phyloP scores from a whole-genome alignment of 1,140 invertebrate genomes.

The Bombus waltoni region DNA sequence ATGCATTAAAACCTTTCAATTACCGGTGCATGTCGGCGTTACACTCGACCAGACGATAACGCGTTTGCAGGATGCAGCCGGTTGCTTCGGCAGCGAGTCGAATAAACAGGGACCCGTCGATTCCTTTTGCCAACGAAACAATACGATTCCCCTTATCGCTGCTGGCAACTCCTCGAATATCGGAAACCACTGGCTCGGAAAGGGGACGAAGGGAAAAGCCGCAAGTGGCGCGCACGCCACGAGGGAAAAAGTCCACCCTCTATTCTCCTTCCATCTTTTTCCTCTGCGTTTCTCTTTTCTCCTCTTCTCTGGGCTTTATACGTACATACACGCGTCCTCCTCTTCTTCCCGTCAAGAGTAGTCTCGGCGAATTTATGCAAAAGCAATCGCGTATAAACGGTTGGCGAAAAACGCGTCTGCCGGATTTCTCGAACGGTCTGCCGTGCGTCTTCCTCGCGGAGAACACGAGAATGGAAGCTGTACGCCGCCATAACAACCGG shows the following conservation, averaged over 20 bases:
- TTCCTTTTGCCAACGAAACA: slow-evolving; percentile 33
- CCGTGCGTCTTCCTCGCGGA: neutral
- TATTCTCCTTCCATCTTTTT: neutral
- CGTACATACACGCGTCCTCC: too few species aligned
- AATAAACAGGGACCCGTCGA: slow-evolving; percentile 12
- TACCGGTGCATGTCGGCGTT: neutral
- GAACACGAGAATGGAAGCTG: too few species aligned
- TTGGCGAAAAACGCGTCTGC: neutral
- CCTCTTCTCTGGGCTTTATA: too few species aligned
- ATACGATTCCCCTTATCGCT: slow-evolving; percentile 53
- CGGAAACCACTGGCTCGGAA: slow-evolving; percentile 58
- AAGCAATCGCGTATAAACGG: slow-evolving; percentile 2
- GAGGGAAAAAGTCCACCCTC: neutral
- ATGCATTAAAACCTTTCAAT: slow-evolving; percentile 8
- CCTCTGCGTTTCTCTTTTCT: neutral
- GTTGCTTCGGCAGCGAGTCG: neutral
- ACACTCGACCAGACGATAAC: neutral
- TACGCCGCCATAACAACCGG: too few species aligned
- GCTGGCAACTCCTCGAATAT: slow-evolving; percentile 57
- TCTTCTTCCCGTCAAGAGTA: too few species aligned
- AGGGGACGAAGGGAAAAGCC: slow-evolving; percentile 14
- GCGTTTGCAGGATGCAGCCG: neutral
- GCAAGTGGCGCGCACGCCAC: slow-evolving; percentile 2
- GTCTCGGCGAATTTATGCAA: slow-evolving; percentile 10
- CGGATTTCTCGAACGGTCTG: neutral